These are phyloP conservation scores for Falcunculus frontatus DNA, from an alignment of 2,113 vertebrate genomes.

Conservation along the genomic window DNA sequence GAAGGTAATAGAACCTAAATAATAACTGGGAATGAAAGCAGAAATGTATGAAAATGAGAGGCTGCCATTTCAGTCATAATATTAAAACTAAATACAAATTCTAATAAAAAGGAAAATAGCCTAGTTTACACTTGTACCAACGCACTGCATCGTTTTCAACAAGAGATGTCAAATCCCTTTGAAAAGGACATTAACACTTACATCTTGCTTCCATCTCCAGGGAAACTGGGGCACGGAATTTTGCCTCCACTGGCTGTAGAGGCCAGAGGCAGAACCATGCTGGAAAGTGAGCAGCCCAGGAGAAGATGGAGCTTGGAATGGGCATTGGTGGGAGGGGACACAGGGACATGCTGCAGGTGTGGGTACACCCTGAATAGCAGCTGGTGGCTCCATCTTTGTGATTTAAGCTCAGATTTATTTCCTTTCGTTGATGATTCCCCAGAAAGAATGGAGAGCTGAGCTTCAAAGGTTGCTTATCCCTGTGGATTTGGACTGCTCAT, in stretches of 20 bases:
- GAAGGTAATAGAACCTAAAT: neutral
- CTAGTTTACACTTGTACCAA: neutral
- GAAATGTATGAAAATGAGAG: neutral
- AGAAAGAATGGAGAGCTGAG: fast-evolving
- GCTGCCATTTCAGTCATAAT: neutral
- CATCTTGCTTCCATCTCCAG: neutral
- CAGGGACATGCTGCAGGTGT: fast-evolving
- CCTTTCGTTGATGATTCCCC: neutral
- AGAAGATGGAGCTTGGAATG: neutral
- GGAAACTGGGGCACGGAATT: neutral
- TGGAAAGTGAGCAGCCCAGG: neutral
- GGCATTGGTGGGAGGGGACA: neutral
- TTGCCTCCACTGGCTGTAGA: fast-evolving
- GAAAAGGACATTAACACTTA: neutral
- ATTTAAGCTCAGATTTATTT: neutral
- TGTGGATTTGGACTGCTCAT: fast-evolving
- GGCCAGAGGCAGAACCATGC: fast-evolving
- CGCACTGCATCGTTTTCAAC: fast-evolving
- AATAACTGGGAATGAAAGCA: neutral
- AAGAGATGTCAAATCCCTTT: neutral
- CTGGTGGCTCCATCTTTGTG: neutral
- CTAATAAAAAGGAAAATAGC: neutral
- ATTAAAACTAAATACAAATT: neutral
- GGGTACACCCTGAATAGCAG: neutral
- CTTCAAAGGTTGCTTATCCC: neutral